Evolutionary conservation across 2,113 vertebrate species (phyloP).

Genomic region (Rallus limicola): DNA sequence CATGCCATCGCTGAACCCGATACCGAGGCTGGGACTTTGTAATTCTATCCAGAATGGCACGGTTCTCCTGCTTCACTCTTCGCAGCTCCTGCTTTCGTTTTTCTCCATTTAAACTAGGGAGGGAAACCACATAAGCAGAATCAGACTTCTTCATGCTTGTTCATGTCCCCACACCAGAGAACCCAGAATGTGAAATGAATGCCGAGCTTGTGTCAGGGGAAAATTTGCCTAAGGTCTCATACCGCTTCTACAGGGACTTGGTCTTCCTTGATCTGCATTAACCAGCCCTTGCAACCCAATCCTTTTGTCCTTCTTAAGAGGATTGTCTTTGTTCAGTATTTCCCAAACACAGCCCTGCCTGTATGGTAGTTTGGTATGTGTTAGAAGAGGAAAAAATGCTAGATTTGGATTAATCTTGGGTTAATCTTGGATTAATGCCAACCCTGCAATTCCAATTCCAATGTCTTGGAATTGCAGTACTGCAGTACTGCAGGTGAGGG

Average conservation of each 20-base stretch:
- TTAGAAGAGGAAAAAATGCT: not conserved
- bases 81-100: constrained; percentile 68
- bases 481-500: not conserved
- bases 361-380: not conserved
- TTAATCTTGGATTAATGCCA: not conserved
- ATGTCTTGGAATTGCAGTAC: not conserved
- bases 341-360: not conserved
- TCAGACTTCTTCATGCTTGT: not conserved
- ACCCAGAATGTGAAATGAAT: not conserved
- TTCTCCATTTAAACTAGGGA: constrained; percentile 65
- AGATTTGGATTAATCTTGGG: not conserved
- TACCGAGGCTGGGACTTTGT: constrained; percentile 65
- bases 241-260: not conserved
- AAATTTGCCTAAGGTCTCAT: not conserved
- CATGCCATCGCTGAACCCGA: constrained; percentile 64
- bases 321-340: not conserved
- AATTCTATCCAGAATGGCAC: constrained; percentile 62
- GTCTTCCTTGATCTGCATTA: not conserved
- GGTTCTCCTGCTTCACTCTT: constrained; percentile 73
- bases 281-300: not conserved
- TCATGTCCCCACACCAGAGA: not conserved
- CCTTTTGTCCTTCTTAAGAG: not conserved
- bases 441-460: no score
- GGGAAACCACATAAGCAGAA: not conserved
- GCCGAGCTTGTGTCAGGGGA: not conserved